Evolutionary conservation across 2,888 invertebrate species (phyloP).

Genomic region (Luffia ferchaultella): DNA sequence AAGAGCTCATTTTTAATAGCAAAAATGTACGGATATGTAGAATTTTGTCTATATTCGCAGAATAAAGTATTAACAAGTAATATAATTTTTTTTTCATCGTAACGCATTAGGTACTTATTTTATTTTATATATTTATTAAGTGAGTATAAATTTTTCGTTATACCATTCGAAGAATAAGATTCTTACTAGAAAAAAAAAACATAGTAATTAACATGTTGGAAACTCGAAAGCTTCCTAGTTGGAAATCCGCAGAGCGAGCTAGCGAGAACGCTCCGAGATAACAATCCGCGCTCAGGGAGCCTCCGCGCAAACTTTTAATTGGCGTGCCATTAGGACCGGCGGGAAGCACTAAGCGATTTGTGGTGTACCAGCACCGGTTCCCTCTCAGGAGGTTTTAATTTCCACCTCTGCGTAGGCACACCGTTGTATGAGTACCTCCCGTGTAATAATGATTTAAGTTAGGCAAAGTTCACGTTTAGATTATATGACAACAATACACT

Average conservation of each 20-base stretch:
- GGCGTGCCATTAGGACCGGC: conserved; percentile 63
- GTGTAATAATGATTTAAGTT: neutral
- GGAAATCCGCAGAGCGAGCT: neutral
- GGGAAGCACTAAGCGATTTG: conserved; percentile 63
- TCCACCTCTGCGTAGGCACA: conserved; percentile 37
- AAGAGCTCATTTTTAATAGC: too few relatives aligned
- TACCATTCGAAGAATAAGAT: too few relatives aligned
- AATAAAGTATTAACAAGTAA: too few relatives aligned
- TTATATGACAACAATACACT: too few relatives aligned
- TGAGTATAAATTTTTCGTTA: too few relatives aligned
- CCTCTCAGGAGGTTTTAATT: conserved; percentile 46
- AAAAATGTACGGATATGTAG: too few relatives aligned
- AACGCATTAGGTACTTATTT: too few relatives aligned
- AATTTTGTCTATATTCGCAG: too few relatives aligned
- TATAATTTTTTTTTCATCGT: too few relatives aligned
- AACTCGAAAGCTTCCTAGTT: conserved; percentile 26
- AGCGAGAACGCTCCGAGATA: conserved; percentile 22
- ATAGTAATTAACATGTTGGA: neutral
- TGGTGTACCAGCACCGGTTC: conserved; percentile 51
- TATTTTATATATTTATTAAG: too few relatives aligned
- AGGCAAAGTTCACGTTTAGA: neutral
- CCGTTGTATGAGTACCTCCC: neutral
- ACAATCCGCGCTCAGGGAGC: conserved; percentile 51
- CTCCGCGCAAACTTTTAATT: conserved; percentile 61
- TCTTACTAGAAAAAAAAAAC: conserved; percentile 4